phyloP scores from a whole-genome alignment of 2,797 vertebrate genomes.

The Scomberomorus guttatus region DNA sequence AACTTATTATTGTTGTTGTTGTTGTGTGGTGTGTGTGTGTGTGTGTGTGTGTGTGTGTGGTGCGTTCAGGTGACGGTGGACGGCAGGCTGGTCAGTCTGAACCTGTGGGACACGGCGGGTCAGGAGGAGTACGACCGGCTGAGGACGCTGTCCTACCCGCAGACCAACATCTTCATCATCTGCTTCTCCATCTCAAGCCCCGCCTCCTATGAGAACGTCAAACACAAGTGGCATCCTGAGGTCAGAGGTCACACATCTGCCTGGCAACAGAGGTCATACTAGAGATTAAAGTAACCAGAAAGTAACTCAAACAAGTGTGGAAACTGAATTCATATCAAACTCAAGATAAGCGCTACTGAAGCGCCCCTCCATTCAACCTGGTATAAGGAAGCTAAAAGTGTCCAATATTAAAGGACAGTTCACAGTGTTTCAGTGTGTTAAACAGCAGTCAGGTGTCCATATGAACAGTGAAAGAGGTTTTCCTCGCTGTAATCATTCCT shows the following conservation, averaged over 20 bases:
- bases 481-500: too few species aligned
- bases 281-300: not conserved
- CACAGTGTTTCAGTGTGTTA: too few species aligned
- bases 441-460: too few species aligned
- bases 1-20: too few species aligned
- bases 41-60: accelerated
- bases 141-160: slow-evolving; percentile 91
- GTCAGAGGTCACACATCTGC: slow-evolving; percentile 71
- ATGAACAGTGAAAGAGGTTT: too few species aligned
- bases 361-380: too few species aligned
- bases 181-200: slow-evolving; percentile 95
- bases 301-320: not conserved
- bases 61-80: slow-evolving; percentile 92
- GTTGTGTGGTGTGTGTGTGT: too few species aligned
- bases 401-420: too few species aligned
- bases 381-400: too few species aligned
- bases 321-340: too few species aligned
- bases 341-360: too few species aligned
- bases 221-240: slow-evolving; percentile 95
- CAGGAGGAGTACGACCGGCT: slow-evolving; percentile 95
- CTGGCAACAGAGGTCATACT: not conserved
- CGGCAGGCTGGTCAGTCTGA: slow-evolving; percentile 91
- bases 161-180: slow-evolving; percentile 94
- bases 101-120: slow-evolving; percentile 95
- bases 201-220: slow-evolving; percentile 92